These are phyloP conservation scores for Halcyon smyrnensis DNA, from an alignment of 2,797 vertebrate genomes.

Conservation along the genomic window DNA sequence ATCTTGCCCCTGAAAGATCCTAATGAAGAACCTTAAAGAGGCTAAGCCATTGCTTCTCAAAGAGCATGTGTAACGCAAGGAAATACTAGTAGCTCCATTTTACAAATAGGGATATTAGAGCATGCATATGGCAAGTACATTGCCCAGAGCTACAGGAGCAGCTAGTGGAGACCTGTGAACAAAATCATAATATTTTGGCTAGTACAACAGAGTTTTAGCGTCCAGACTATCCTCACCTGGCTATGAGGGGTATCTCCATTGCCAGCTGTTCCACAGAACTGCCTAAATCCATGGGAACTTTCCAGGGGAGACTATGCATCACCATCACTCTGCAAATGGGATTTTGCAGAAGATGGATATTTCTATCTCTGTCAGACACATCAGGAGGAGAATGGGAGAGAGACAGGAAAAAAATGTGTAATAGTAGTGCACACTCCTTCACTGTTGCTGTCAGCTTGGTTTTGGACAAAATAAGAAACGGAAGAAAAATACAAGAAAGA, in stretches of 20 bases:
- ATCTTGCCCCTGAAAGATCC: neutral
- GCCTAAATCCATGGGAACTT: neutral
- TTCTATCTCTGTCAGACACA: neutral
- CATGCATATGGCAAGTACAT: neutral
- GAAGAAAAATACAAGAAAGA: neutral
- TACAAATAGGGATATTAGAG: neutral
- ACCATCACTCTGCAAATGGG: neutral
- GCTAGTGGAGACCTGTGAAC: neutral
- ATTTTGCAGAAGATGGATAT: neutral
- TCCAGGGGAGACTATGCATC: neutral
- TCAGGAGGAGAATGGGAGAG: neutral
- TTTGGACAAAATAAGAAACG: neutral
- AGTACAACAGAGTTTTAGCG: neutral
- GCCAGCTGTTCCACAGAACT: neutral
- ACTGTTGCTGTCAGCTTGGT: neutral
- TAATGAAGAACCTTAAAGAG: neutral
- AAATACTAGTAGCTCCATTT: neutral
- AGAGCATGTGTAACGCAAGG: neutral
- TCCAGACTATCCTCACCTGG: neutral
- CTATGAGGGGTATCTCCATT: neutral
- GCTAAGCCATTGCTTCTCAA: neutral
- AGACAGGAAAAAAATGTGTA: neutral
- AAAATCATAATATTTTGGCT: neutral
- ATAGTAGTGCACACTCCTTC: neutral
- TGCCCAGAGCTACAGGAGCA: neutral